These are phyloP conservation scores for Benitochromis conjunctus DNA, from an alignment of 2,113 vertebrate species.

Conservation along the genomic window DNA sequence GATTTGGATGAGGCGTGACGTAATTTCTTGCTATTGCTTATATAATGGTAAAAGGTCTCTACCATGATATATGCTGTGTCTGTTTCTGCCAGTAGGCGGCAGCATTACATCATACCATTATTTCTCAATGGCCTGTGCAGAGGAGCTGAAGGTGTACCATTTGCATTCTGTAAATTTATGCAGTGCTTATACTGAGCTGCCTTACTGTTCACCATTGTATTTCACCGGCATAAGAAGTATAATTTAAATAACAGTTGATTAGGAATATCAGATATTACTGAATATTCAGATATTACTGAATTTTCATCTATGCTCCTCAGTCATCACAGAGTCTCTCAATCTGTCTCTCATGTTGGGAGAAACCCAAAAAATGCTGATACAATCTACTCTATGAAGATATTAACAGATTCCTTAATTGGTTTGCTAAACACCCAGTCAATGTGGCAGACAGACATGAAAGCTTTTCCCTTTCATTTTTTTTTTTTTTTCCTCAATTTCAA, in stretches of 20 bases:
- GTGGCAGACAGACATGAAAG: background rate
- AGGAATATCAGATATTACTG: background rate
- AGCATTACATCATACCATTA: slow-evolving; percentile 1
- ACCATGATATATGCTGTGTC: background rate
- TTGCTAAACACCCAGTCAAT: background rate
- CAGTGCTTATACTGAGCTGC: background rate
- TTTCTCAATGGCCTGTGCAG: background rate
- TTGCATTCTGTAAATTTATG: background rate
- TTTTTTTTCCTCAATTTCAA: background rate
- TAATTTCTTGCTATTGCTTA: background rate
- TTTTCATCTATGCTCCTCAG: background rate
- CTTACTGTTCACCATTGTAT: background rate
- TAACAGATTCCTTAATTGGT: background rate
- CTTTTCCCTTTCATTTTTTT: background rate
- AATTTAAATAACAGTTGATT: background rate
- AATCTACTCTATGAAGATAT: background rate
- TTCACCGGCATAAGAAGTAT: background rate
- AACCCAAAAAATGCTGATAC: background rate
- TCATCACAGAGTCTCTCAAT: background rate
- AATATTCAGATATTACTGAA: background rate
- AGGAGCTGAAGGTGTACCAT: background rate
- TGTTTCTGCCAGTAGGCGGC: slow-evolving; percentile 31
- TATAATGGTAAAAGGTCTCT: background rate
- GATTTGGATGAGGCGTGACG: background rate
- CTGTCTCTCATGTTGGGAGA: background rate